Conservation (phyloP, 2,797 vertebrate genomes). For the Oreortyx pictus region DNA sequence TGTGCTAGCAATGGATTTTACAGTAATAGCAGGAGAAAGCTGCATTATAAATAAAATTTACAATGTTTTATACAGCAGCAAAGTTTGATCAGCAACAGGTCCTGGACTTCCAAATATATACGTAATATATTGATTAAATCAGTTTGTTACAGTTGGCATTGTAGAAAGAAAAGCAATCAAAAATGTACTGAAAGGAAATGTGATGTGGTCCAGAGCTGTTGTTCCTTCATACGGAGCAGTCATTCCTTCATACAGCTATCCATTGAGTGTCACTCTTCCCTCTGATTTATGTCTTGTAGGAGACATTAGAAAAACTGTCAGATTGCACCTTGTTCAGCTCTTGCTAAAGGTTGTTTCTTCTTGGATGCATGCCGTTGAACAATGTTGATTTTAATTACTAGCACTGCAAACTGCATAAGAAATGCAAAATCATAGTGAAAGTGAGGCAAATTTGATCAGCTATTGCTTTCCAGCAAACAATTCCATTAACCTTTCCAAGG, state of each 20-base stretch:
- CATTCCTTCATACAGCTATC: not conserved
- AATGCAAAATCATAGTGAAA: not conserved
- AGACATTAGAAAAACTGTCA: constrained; percentile 28
- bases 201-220: not conserved
- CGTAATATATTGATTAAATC: not conserved
- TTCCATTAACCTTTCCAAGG: not conserved
- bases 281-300: not conserved
- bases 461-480: not conserved
- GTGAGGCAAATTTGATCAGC: too few relatives aligned
- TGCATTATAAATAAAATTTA: not conserved
- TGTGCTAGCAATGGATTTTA: not conserved
- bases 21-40: not conserved
- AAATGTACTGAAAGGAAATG: not conserved
- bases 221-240: not conserved
- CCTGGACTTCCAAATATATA: not conserved
- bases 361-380: constrained; percentile 34
- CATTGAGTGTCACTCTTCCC: constrained; percentile 65
- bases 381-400: not conserved
- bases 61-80: not conserved
- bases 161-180: not conserved
- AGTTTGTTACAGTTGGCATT: not conserved
- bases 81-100: not conserved
- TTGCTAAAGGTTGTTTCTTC: constrained; percentile 44
- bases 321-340: constrained; percentile 38
- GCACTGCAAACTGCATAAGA: not conserved